Evolutionary conservation across 2,113 vertebrate genomes (phyloP).

Genomic region (Amazona guildingii): DNA sequence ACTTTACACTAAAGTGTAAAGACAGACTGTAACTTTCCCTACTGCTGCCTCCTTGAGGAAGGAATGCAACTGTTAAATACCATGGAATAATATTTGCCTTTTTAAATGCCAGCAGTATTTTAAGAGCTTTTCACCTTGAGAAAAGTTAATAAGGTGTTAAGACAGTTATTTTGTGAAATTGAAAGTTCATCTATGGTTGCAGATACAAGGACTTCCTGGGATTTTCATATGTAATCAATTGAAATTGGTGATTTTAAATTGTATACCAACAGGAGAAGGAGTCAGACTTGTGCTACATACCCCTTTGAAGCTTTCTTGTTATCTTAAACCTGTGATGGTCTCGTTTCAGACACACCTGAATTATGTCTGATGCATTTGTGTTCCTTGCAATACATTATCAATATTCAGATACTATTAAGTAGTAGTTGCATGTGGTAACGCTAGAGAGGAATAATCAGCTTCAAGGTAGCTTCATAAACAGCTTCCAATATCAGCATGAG

Average conservation of each 20-base stretch:
- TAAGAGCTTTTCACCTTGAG: neutral
- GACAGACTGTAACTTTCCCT: neutral
- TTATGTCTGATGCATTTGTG: neutral
- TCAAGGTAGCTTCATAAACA: neutral
- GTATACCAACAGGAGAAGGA: neutral
- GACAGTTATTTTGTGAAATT: neutral
- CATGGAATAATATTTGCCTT: neutral
- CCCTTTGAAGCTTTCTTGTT: neutral
- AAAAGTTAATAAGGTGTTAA: neutral
- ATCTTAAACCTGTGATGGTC: neutral
- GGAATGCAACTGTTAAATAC: neutral
- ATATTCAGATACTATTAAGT: neutral
- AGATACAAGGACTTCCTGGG: neutral
- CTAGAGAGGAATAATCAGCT: neutral
- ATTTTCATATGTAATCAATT: neutral
- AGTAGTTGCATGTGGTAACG: neutral
- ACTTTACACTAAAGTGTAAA: no score
- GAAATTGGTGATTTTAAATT: neutral
- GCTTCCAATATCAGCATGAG: neutral
- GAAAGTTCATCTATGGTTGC: neutral
- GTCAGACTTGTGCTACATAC: neutral
- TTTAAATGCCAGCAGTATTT: neutral
- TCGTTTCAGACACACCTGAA: neutral
- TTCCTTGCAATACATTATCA: neutral
- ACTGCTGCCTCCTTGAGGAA: slow-evolving; percentile 22